Percentiles rank a stretch among this genome's conserved stretches.
Evolutionary conservation across 2,888 invertebrate species (phyloP).

Genomic region (Agrotis clavis): DNA sequence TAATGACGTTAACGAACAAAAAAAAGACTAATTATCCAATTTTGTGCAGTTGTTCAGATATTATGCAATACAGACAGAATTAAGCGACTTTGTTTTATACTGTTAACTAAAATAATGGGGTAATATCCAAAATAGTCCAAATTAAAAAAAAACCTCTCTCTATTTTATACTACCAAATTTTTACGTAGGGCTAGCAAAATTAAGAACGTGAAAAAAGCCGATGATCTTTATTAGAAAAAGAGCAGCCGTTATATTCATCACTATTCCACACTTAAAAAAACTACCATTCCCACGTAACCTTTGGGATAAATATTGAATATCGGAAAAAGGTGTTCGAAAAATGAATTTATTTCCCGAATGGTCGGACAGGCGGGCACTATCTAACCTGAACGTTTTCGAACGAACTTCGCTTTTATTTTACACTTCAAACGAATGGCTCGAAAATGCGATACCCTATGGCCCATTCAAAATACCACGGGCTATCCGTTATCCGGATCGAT

Average conservation of each 20-base stretch:
- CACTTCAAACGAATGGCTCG: conserved; percentile 28
- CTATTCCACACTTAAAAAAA: conserved; percentile 2
- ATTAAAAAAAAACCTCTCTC: too few relatives aligned
- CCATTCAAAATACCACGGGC: conserved; percentile 3
- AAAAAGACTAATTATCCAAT: too few relatives aligned
- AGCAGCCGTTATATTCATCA: background rate
- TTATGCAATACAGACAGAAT: too few relatives aligned
- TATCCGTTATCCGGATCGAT: background rate
- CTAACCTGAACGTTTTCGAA: conserved; percentile 28
- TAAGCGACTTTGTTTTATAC: too few relatives aligned
- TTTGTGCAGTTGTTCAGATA: too few relatives aligned
- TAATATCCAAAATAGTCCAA: too few relatives aligned
- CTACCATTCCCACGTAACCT: background rate
- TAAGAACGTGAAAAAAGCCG: too few relatives aligned
- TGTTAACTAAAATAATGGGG: too few relatives aligned
- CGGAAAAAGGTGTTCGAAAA: conserved; percentile 38
- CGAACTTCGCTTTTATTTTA: conserved; percentile 34
- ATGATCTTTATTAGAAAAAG: too few relatives aligned
- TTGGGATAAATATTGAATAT: conserved; percentile 49
- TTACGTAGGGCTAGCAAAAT: too few relatives aligned
- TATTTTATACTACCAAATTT: too few relatives aligned
- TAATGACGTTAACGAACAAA: too few relatives aligned
- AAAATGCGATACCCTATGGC: conserved; percentile 7
- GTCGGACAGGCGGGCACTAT: background rate
- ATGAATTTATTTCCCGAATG: conserved; percentile 32